Evolutionary conservation across 1,140 invertebrate genomes (phyloP).

Genomic region (Drosophila mojavensis): DNA sequence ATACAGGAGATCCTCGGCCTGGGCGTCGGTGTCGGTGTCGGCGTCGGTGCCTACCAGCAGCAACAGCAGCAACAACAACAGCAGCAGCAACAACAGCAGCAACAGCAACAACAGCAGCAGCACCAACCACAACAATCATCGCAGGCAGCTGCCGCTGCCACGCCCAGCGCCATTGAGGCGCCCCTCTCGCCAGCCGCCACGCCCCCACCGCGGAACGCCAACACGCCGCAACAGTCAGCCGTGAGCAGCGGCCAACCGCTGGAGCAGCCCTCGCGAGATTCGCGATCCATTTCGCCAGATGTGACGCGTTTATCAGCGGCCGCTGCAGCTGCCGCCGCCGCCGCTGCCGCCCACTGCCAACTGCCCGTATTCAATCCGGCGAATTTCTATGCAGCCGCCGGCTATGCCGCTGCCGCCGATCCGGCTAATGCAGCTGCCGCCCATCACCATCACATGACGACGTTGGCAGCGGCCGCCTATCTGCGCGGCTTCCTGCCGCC

Average conservation of each 20-base stretch:
- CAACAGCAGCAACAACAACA: constrained; percentile 49
- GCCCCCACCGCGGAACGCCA: constrained; percentile 65
- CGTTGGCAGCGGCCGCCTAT: constrained; percentile 79
- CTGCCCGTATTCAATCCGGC: constrained; percentile 83
- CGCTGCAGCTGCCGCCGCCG: constrained; percentile 75
- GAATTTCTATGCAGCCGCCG: constrained; percentile 82
- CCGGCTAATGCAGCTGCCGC: constrained; percentile 72
- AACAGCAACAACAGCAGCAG: constrained; percentile 47
- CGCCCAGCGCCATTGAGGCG: constrained; percentile 63
- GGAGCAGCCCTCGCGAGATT: constrained; percentile 54
- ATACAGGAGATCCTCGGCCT: constrained; percentile 95
- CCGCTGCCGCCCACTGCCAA: constrained; percentile 80
- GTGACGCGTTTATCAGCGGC: constrained; percentile 73
- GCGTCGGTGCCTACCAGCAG: constrained; percentile 62
- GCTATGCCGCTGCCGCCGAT: constrained; percentile 75
- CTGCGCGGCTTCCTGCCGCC: constrained; percentile 79
- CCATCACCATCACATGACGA: constrained; percentile 83
- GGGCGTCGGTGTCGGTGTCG: constrained; percentile 85
- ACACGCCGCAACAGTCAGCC: constrained; percentile 48
- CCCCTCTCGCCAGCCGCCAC: constrained; percentile 65
- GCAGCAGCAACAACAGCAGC: constrained; percentile 57
- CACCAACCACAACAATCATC: constrained; percentile 36
- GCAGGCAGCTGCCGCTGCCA: constrained; percentile 57
- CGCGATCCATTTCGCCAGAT: constrained; percentile 77
- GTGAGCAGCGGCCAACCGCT: constrained; percentile 46